Base-by-base conservation (phyloP, 2,113 vertebrate genomes). In the Mugil cephalus region DNA sequence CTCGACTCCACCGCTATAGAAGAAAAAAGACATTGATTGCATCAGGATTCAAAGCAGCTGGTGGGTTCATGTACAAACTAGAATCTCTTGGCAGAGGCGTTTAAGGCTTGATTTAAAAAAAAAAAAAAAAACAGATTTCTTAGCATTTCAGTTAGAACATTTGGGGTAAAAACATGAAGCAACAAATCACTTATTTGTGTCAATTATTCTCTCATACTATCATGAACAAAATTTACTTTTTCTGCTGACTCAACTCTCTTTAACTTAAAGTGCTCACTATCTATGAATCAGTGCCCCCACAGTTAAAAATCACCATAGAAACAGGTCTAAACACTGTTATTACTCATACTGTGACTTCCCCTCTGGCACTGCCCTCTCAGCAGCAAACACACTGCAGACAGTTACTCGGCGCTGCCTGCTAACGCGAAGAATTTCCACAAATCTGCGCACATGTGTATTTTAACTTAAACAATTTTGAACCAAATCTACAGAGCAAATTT, bases 1-100 rank as follows among this genome's bases (percentile, higher is more conserved):
- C 58, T 74, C 53, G n/a, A 74, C 58, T 78, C 45, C 45, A 39
- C 38, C 38, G 80, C 76, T 60, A 38, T 66, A 69, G 4, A 6
- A 10, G 1, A 36, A 70, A 67, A 8, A 10, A 18, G 43, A 82
- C 79, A 79, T 4, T 65, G 40, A 68, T 21, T 82, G 19, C 82
- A 59, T 43, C 55, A 63, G 54, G 14, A 30, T 10, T 35, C 10
- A 1, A 19, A 64, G 38, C 4, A 5, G 61, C 52, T 1, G 2
- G 24, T 3, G 24, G 5, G 5, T 5, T 30, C 24, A 30, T 30
- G 24, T 5, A 30, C 24, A 2, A 30, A 30, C 24, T 2, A 30
- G 24, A 30, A 30, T 30, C 24, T 30, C 24, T 30, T 30, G 24
- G 24, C 24, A 30, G 3, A 30, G 24, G 2, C 24, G 5, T 30